Percentiles rank a stretch among this genome's conserved stretches.
Evolutionary conservation across 2,797 vertebrate genomes (phyloP).

Genomic region (Trachops cirrhosus): DNA sequence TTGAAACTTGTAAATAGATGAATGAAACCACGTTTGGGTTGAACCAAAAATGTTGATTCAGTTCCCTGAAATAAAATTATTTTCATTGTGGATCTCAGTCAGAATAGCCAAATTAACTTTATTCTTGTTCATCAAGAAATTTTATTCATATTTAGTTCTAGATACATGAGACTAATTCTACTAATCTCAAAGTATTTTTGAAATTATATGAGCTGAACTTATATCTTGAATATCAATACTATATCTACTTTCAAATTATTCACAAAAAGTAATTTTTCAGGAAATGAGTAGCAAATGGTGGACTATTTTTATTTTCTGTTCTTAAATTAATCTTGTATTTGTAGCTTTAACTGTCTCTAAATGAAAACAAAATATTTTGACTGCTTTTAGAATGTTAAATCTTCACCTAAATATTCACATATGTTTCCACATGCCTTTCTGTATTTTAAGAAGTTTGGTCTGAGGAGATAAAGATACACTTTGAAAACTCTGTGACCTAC

Average conservation of each 20-base stretch:
- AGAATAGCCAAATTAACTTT: not conserved
- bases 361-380: slow-evolving; percentile 21
- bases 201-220: not conserved
- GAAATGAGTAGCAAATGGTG: not conserved
- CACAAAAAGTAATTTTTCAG: not conserved
- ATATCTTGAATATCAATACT: not conserved
- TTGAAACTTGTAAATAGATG: slow-evolving; percentile 41
- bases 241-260: not conserved
- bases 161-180: not conserved
- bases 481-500: not conserved
- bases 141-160: slow-evolving; percentile 1
- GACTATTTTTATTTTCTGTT: slow-evolving; percentile 37
- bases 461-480: not conserved
- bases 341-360: slow-evolving; percentile 14
- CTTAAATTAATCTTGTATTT: slow-evolving; percentile 36
- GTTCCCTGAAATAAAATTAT: slow-evolving; percentile 18
- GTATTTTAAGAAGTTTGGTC: not conserved
- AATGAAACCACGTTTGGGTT: not conserved
- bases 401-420: not conserved
- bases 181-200: not conserved
- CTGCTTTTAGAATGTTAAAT: slow-evolving; percentile 11
- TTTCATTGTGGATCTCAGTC: not conserved
- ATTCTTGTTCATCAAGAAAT: not conserved
- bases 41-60: slow-evolving; percentile 29
- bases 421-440: not conserved